Percentiles rank a stretch among this genome's conserved stretches.
Conservation (phyloP, 2,797 vertebrate genomes). For the Myotis vivesi region DNA sequence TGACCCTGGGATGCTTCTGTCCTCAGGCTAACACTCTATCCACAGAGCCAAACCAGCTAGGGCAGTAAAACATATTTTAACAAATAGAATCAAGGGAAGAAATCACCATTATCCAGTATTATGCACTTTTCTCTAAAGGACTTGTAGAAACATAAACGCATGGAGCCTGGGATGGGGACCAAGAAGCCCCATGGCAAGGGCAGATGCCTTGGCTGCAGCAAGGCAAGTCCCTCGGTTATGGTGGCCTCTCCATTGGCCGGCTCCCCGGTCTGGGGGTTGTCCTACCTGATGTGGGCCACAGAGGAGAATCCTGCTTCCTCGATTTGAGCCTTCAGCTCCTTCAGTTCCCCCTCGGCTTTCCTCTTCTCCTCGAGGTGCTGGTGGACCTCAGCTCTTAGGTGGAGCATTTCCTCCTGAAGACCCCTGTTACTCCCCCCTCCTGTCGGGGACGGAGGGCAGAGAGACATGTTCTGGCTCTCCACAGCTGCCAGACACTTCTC, state of each 20-base stretch:
- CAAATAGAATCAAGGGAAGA: background rate
- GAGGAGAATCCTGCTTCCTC: slow-evolving; percentile 91
- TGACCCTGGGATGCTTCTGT: too few relatives aligned
- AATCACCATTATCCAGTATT: background rate
- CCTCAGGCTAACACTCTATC: too few relatives aligned
- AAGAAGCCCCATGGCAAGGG: background rate
- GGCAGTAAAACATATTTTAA: background rate
- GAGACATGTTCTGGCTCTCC: slow-evolving; percentile 60
- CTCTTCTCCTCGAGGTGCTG: slow-evolving; percentile 87
- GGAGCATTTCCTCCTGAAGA: slow-evolving; percentile 82
- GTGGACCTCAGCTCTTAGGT: slow-evolving; percentile 81
- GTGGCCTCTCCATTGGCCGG: fast-evolving
- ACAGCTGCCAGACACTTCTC: slow-evolving; percentile 65
- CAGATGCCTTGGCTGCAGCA: background rate
- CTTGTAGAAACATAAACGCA: background rate
- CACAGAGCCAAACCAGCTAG: too few relatives aligned
- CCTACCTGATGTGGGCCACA: slow-evolving; percentile 92
- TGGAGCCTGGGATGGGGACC: background rate
- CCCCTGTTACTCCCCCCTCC: slow-evolving; percentile 6
- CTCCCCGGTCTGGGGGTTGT: background rate
- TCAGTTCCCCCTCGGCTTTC: slow-evolving; percentile 88
- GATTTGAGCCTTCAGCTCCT: slow-evolving; percentile 91
- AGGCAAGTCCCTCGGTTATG: too few relatives aligned
- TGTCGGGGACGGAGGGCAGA: background rate
- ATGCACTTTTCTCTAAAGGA: background rate